A percentile compares a stretch with the other conserved stretches of the same genome.
These are phyloP conservation scores for Hippocampus comes DNA, from an alignment of 2,113 vertebrate species.

Conservation along the genomic window DNA sequence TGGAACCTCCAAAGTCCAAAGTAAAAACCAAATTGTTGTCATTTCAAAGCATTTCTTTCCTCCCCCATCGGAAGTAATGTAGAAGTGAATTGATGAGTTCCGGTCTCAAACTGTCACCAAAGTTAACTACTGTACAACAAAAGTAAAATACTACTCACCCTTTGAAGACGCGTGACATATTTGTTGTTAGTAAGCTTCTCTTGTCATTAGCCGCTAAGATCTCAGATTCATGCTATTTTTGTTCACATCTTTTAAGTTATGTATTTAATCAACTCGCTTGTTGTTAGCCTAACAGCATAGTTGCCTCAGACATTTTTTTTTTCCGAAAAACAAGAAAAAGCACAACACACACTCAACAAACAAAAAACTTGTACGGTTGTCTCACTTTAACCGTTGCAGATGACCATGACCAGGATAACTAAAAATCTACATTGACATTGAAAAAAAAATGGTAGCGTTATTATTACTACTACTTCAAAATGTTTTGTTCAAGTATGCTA, in stretches of 20 bases:
- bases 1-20: conserved; percentile 5
- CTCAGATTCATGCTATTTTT: too few relatives aligned
- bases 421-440: background rate
- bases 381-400: background rate
- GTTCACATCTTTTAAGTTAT: too few relatives aligned
- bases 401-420: too few relatives aligned
- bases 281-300: background rate
- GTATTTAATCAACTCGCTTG: too few relatives aligned
- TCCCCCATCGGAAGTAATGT: too few relatives aligned
- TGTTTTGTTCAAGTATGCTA: background rate
- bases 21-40: background rate
- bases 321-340: background rate
- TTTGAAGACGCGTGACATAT: too few relatives aligned
- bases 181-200: too few relatives aligned
- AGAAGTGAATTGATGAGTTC: too few relatives aligned
- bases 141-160: too few relatives aligned
- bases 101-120: too few relatives aligned
- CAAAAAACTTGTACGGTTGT: background rate
- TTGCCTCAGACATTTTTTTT: background rate
- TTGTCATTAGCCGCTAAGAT: too few relatives aligned
- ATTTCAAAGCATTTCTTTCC: background rate
- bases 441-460: background rate
- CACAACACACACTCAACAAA: background rate
- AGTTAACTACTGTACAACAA: too few relatives aligned
- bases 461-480: background rate